Conservation (phyloP, 2,797 vertebrate species). For the Tauraco hartlaubi region DNA sequence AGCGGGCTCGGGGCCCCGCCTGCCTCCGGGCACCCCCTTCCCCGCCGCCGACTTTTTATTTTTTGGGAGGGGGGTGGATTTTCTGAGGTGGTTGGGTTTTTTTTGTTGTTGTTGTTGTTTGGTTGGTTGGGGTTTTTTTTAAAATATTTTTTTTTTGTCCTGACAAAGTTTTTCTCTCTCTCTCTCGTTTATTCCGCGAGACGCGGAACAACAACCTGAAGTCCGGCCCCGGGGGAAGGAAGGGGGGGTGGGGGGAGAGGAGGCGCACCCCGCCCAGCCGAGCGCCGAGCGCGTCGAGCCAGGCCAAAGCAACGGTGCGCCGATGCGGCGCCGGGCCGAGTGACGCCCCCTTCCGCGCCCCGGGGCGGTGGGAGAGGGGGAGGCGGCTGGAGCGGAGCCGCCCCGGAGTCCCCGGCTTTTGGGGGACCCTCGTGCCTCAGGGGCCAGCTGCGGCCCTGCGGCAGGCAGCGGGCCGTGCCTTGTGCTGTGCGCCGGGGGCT, state of each 20-base stretch:
- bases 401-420: too few species aligned
- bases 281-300: too few species aligned
- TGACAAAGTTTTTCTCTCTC: conserved; percentile 74
- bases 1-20: neutral
- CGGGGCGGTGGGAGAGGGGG: neutral
- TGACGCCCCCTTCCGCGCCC: neutral
- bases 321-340: neutral
- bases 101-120: too few species aligned
- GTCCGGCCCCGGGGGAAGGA: conserved; percentile 30
- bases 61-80: neutral
- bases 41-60: neutral
- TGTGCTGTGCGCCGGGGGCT: neutral
- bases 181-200: conserved; percentile 44
- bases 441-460: neutral
- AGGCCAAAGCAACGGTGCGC: too few species aligned
- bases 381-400: too few species aligned
- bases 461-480: neutral
- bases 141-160: conserved; percentile 47
- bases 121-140: too few species aligned
- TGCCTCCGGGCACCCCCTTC: neutral
- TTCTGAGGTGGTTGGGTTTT: too few species aligned
- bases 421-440: neutral
- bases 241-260: neutral
- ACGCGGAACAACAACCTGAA: conserved; percentile 64
- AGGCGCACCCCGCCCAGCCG: conserved; percentile 13